phyloP scores from a whole-genome alignment of 2,113 vertebrate genomes.

The Colius striatus region DNA sequence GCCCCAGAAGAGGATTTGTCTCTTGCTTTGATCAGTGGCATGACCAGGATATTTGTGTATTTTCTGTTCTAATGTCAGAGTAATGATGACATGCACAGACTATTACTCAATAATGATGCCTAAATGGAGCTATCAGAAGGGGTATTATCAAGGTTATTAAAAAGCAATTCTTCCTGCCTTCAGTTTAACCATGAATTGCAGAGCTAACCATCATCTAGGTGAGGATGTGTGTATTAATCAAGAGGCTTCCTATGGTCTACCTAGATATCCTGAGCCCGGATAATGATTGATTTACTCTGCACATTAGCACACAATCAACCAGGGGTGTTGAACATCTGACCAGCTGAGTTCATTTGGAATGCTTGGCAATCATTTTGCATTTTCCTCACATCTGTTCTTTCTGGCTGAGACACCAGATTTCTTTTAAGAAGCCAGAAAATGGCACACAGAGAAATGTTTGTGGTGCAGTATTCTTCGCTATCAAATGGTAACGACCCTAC shows the following conservation, averaged over 20 bases:
- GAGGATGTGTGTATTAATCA: slow-evolving; percentile 66
- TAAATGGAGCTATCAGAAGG: slow-evolving; percentile 63
- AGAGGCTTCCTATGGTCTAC: slow-evolving; percentile 54
- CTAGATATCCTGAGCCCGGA: slow-evolving; percentile 35
- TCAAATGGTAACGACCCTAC: not conserved
- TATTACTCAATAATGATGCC: slow-evolving; percentile 49
- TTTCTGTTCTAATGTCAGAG: slow-evolving; percentile 26
- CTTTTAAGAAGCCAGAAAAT: slow-evolving; percentile 44
- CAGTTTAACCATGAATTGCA: slow-evolving; percentile 50
- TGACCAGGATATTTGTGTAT: slow-evolving; percentile 48
- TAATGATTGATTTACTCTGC: slow-evolving; percentile 59
- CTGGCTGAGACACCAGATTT: slow-evolving; percentile 25
- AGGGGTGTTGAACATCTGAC: slow-evolving; percentile 60
- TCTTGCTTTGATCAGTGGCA: slow-evolving; percentile 34
- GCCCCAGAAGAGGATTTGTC: not conserved
- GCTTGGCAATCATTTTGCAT: slow-evolving; percentile 40
- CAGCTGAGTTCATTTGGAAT: slow-evolving; percentile 32
- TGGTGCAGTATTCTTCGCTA: not conserved
- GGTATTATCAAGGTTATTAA: slow-evolving; percentile 70
- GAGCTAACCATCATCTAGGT: slow-evolving; percentile 48
- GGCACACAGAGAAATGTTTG: slow-evolving; percentile 8
- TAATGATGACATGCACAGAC: slow-evolving; percentile 16
- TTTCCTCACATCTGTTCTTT: slow-evolving; percentile 56
- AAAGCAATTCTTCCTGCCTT: slow-evolving; percentile 59
- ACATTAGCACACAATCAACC: slow-evolving; percentile 16